Evolutionary conservation across 2,113 vertebrate genomes (phyloP), one percentile per base, ranked within the genome.

Genomic region (Boulengerochromis microlepis): DNA sequence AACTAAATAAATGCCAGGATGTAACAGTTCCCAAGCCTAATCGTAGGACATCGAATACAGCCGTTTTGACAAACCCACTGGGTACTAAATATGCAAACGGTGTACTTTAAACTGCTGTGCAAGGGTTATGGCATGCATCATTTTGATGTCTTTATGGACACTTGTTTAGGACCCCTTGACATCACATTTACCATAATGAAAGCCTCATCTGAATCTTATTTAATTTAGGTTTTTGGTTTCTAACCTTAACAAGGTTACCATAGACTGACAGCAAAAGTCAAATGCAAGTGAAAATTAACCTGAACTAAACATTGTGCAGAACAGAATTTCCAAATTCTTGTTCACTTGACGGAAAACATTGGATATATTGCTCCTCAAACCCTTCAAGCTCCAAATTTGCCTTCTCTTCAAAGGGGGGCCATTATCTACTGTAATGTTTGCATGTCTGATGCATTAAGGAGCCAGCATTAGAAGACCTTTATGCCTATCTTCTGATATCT

Each of bases 31-130:
- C 69, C 15, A 42, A 74, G 22, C 8, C 38, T 22, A 45, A 4
- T 45, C 2, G 0, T 0, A 45, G 5, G 3, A 24, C 69, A 74
- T 74, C 3, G 0, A 74, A 45, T 74, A 45, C 0, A 45, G 4
- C 15, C 6, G 3, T 74, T 74, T 74, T 47, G 13, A 29, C 40
- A 11, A 29, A 74, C 22, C 69, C 3, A 74, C 15, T 47, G 40
- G 22, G 13, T 45, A 18, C 22, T 10, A 71, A 40, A 74, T 74
- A 45, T 45, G 40, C 22, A 74, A 16, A 74, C 9, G 15, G 69
- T 18, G 22, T 45, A 45, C 22, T 18, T 74, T 74, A 45, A 26
- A 74, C 22, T 74, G 4, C 22, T 47, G 69, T 74, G 22, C 15
- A 16, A 74, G 5, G 22, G 38, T 74, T 74, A 74, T 45, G 40